Evolutionary conservation across 1,140 invertebrate genomes (phyloP), one percentile per base, ranked within the genome.

Genomic region (Triops cancriformis): DNA sequence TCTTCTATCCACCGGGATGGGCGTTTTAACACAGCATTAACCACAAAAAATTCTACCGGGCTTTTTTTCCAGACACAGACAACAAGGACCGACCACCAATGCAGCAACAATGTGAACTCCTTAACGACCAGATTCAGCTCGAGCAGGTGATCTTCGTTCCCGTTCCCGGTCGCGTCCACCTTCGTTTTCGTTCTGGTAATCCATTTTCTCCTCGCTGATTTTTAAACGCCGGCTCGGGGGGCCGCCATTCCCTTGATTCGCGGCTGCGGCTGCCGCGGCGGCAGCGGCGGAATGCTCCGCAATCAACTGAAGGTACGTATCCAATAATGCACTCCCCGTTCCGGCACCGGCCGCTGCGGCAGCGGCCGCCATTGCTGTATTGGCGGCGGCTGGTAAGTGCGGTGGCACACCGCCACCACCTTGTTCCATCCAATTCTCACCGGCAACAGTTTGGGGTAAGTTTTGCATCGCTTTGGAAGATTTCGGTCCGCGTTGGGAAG

Each of bases 241-340:
- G 1, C 51, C 51, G 14, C 51, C 31, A 37, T 37, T 37, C 31
- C 31, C 51, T 23, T 64, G 51, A 64, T 27, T 75, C 23, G 74
- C 79, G 5, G 77, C 78, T 4, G 80, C 80, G 0, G 78, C 78
- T 0, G 79, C 80, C 12, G 80, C 80, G 18, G 78, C 78, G 26
- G 79, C 79, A 14, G 80, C 82, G 23, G 82, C 81, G 42, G 90
- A 88, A 81, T 93, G 94, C 82, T 94, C 93, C 0, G 91, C 92
- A 80, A 94, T 93, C 78, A 93, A 89, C 82, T 94, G 92, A 23
- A 95, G 86, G 82, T 94, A 94, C 1, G 93, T 94, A 83, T 94
- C 93, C 26, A 94, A 82, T 41, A 95, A 88, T 0, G 91, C 91
- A 1, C 92, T 93, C 0, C 92, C 91, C 37, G 90, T 88, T 79